Conservation (phyloP, 2,797 vertebrate species). For the Tokudaia muenninki region DNA sequence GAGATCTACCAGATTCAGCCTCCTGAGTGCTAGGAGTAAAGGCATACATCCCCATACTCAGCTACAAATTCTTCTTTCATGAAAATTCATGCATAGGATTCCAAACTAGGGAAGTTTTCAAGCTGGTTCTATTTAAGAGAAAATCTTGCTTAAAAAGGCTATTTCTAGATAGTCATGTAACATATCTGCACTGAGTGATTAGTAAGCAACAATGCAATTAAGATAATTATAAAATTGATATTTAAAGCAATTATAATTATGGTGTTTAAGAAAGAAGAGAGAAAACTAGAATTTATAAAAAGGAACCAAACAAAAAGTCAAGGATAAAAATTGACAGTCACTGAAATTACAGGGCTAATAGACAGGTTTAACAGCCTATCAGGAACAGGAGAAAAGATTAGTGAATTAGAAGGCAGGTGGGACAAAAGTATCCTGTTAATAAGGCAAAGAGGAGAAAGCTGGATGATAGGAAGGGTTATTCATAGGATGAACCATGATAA, state of each 20-base stretch:
- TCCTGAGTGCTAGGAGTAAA: neutral
- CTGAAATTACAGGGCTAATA: neutral
- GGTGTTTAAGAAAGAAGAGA: neutral
- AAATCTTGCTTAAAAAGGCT: neutral
- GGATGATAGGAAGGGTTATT: neutral
- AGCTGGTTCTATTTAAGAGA: neutral
- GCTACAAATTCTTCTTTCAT: neutral
- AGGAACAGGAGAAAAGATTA: neutral
- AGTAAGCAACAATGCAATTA: neutral
- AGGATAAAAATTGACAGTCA: neutral
- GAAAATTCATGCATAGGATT: neutral
- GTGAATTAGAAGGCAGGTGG: neutral
- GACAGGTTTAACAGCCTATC: neutral
- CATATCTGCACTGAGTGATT: neutral
- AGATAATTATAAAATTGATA: neutral
- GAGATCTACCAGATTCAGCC: neutral
- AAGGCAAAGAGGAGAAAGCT: neutral
- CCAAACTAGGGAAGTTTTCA: neutral
- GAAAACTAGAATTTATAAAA: neutral
- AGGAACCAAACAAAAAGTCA: neutral
- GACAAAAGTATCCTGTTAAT: neutral
- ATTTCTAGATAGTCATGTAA: neutral
- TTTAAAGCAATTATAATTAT: conserved; percentile 4
- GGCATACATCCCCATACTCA: neutral
- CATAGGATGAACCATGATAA: too few species aligned